Base-by-base conservation (phyloP, 64 coral and sea anemone genomes). In the Actinia tenebrosa region DNA sequence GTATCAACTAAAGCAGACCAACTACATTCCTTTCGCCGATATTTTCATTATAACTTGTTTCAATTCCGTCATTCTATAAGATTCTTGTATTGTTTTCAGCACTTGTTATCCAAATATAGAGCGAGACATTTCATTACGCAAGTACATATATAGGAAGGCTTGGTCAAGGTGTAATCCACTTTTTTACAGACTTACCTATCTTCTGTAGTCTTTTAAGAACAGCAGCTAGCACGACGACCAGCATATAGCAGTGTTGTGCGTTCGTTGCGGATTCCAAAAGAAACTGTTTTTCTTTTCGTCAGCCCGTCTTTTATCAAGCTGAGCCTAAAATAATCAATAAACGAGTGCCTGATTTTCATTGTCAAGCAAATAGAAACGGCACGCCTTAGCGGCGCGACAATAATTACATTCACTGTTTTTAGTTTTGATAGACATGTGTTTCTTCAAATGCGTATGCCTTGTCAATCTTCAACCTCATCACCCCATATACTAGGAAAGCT, bases 341-440 rank as follows among this genome's bases (percentile, higher is more conserved):
- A 26, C 69, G 27, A 75, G 23, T 30, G 69, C 69, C 26, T 75
- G n/a, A 14, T 75, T 75, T 75, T 30, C 9, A 66, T 20, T 75
- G 69, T 75, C 69, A 30, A 75, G 13, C 25, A 42, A 30, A 42
- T 42, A 11, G 10, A 15, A 75, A 4, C 10, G 10, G 10, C 69
- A 75, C 15, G 63, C 63, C 19, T 23, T 6, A 42, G 11, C 69
- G 25, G 69, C 27, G 25, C 23, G 11, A 42, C 26, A 75, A 30
- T 75, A 75, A 75, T 75, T 30, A 75, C 69, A 75, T 75, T 75
- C 3, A 30, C 69, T 75, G n/a, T 42, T 75, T 75, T 23, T 66
- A 66, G 5, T 66, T 25, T 23, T 1, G 63, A 66, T 10, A 23
- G 15, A 25, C 30, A 37, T 4, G 63, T 66, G 10, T 66, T 66